Base-by-base conservation (phyloP, 2,888 invertebrate genomes). In the Campoplex capitator region DNA sequence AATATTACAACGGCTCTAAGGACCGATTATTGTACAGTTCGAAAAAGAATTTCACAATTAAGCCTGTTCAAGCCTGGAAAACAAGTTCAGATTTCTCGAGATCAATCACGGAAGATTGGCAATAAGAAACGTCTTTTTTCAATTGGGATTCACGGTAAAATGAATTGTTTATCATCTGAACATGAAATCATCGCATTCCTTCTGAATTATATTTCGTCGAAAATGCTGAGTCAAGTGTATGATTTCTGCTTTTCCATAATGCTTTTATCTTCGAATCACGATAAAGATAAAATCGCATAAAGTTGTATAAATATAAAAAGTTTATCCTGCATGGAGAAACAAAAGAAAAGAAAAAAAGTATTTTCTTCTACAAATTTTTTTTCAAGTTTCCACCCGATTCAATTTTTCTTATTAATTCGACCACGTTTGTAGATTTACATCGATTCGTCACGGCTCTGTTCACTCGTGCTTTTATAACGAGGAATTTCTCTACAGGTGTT, bases 401-500 rank as follows among this genome's bases (percentile, higher is more conserved):
- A 77, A 42, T 68, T 38, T 83, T 85, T 28, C 38, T 45, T 71
- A 38, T 62, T 28, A 38, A 18, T 68, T 54, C 23, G 38, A 56
- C 18, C 51, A 51, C 51, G 23, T 16, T 18, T 51, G 18, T 51
- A 51, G 18, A 65, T 76, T 65, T 48, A 65, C 32, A n/a, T 65
- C 76, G 51, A 76, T 65, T 48, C 35, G 18, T 76, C 62, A 32
- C 11, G 32, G 9, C 32, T 65, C n/a, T 18, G 62, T 65, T 76
- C 76, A 48, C 65, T n/a, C 65, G 65, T 51, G 42, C 42, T 45
- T 48, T 76, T 65, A 62, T 65, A 65, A 76, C 76, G 76, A 76
- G 65, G 35, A 65, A 65, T 76, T 48, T 51, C 65, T 76, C 32
- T 45, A 62, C 28, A 9, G 11, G 48, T 48, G 45, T 76, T 65